Evolutionary conservation across 2,797 vertebrate species (phyloP).

Genomic region (Meda fulgida): DNA sequence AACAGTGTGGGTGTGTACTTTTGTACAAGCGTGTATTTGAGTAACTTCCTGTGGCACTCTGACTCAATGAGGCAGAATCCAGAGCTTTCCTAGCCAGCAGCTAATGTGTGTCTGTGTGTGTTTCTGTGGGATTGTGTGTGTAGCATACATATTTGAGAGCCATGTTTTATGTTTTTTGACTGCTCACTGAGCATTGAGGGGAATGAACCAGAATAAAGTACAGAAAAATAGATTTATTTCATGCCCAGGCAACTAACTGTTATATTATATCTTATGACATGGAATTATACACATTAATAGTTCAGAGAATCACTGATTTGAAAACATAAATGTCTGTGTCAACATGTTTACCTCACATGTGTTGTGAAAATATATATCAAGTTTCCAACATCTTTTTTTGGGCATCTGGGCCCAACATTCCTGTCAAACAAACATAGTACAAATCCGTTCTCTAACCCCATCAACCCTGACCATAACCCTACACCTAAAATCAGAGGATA

Average conservation of each 20-base stretch:
- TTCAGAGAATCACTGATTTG: neutral
- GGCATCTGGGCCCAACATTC: neutral
- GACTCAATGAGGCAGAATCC: slow-evolving; percentile 45
- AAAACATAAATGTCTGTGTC: neutral
- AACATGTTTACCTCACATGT: neutral
- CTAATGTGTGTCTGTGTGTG: slow-evolving; percentile 21
- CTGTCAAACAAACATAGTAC: neutral
- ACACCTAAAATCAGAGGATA: neutral
- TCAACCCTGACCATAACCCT: neutral
- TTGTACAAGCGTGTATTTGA: slow-evolving; percentile 20
- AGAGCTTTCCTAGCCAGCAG: slow-evolving; percentile 23
- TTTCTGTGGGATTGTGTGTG: slow-evolving; percentile 13
- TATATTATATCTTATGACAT: neutral
- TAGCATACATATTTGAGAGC: slow-evolving; percentile 16
- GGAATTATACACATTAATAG: neutral
- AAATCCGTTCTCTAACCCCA: neutral
- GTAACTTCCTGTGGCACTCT: slow-evolving; percentile 17
- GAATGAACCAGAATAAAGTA: slow-evolving; percentile 16
- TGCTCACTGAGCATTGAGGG: slow-evolving; percentile 25
- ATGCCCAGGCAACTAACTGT: neutral
- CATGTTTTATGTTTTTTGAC: slow-evolving; percentile 41
- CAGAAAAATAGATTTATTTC: neutral
- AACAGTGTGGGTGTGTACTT: neutral
- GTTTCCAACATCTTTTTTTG: neutral
- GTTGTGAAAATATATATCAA: neutral